Evolutionary conservation across 2,888 invertebrate genomes (phyloP), one percentile per base, ranked within the genome.

Genomic region (Lithodes maja): DNA sequence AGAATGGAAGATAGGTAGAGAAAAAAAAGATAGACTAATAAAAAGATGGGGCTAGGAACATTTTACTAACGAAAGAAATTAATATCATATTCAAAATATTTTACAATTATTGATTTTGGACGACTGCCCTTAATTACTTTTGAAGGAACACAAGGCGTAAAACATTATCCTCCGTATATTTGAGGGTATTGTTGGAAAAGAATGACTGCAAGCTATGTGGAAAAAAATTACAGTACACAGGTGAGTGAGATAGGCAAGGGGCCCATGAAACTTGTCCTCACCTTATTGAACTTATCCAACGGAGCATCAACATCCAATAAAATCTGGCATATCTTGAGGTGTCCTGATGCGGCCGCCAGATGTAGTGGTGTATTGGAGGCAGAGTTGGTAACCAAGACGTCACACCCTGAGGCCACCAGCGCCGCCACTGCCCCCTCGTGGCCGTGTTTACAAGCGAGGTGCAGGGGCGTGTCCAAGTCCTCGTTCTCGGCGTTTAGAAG

Each of bases 311-410:
- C 85, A 9, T 91, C 90, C 49, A 92, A 69, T 33, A 92, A 85
- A 1, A 91, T 68, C 15, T 83, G 86, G 68, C 88, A 91, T 93
- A 93, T 52, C 93, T 94, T 82, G 93, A 93, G 1, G 93, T 94
- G 2, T 93, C 93, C 71, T 93, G 93, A 61, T 93, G 92, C 92
- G 93, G 94, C 88, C 93, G 92, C 12, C 93, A 93, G n/a, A 94
- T 94, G 92, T 17, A 94, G 92, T n/a, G 94, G 93, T 3, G 94
- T 94, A 90, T 94, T 94, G 9, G 93, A 94, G 15, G 94, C 93
- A 61, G 93, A 93, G 91, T 94, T 94, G 85, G 93, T 93, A 81
- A 93, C 85, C 3, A 93, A 92, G 12, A 93, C 93, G 92, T 94
- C 93, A 0, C 93, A 93, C 1, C 93, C 93, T 49, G 93, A 93